A percentile compares a stretch with the other conserved stretches of the same genome.
Conservation (phyloP, 2,113 vertebrate species). For the Felis chaus region DNA sequence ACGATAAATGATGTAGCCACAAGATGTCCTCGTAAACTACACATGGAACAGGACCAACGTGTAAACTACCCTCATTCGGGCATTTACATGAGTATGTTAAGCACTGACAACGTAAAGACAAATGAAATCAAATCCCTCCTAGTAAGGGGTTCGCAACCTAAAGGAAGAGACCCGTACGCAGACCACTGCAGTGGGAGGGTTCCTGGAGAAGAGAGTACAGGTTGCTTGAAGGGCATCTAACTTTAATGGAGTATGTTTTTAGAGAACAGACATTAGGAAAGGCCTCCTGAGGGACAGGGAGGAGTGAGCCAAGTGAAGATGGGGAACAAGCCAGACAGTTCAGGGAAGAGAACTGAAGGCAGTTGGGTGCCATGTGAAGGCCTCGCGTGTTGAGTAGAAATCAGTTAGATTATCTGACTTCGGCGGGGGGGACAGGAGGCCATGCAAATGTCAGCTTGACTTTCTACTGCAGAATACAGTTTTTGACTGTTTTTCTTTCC, state of each 20-base stretch:
- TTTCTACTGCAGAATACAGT: background rate
- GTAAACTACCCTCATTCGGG: no score
- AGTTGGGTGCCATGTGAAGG: background rate
- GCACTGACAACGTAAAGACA: background rate
- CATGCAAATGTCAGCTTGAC: background rate
- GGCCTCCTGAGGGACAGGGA: background rate
- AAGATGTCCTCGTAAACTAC: slow-evolving; percentile 6
- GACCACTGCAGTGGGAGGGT: background rate
- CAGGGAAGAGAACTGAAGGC: background rate
- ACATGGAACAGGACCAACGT: background rate
- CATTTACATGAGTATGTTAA: background rate
- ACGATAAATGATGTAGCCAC: background rate
- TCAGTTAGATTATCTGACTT: background rate
- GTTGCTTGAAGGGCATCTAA: background rate
- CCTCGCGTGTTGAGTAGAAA: background rate
- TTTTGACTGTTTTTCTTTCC: background rate
- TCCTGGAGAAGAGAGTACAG: background rate
- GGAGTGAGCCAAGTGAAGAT: background rate
- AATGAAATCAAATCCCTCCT: background rate
- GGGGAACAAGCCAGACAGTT: background rate
- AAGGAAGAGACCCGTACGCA: background rate
- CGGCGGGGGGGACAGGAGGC: background rate
- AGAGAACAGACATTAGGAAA: background rate
- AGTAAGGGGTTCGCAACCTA: background rate
- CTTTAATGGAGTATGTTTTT: background rate